Evolutionary conservation across 2,888 invertebrate genomes (phyloP), one percentile per base, ranked within the genome.

Genomic region (Mycalesis mineus): DNA sequence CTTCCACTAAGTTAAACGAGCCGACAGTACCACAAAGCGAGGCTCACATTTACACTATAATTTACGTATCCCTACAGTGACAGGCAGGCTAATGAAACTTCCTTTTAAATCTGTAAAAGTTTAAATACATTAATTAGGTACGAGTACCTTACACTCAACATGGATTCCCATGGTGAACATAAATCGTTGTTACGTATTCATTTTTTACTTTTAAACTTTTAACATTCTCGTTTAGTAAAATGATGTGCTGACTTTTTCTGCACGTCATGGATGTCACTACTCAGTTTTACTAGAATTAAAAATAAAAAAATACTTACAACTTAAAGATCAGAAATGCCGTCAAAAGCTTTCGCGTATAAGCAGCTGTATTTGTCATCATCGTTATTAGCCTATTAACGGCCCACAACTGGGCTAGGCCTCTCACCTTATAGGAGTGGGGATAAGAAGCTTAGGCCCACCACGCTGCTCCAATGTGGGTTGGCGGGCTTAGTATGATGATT

Each of bases 51-150:
- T 56, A 45, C 57, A 57, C 40, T 52, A 59, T 65, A 62, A 64
- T 65, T 64, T 63, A 65, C 63, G 57, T 57, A 57, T 60, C 53
- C 53, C 22, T 47, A 31, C 47, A 56, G 41, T 57, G 60, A 57
- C 55, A 59, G 64, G 52, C 62, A 57, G 47, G 50, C 48, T 62
- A 62, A 62, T 57, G 60, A 56, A 63, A 54, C 57, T 50, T 60
- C 52, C 49, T 53, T 52, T 60, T 53, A 49, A 49, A 53, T 42
- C 48, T 48, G 52, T 49, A 53, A 53, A 29, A 39, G 37, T 56
- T 56, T 39, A 53, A 44, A 31, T 29, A 41, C n/a, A 48, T 48
- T 47, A 52, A 59, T 51, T 58, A 58, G 37, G 28, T 50, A 49
- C 36, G 54, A 29, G 28, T 50, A 49, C 36, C 2, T 22, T 22